phyloP scores from a whole-genome alignment of 2,797 vertebrate species.

The Sebastes reedi region DNA sequence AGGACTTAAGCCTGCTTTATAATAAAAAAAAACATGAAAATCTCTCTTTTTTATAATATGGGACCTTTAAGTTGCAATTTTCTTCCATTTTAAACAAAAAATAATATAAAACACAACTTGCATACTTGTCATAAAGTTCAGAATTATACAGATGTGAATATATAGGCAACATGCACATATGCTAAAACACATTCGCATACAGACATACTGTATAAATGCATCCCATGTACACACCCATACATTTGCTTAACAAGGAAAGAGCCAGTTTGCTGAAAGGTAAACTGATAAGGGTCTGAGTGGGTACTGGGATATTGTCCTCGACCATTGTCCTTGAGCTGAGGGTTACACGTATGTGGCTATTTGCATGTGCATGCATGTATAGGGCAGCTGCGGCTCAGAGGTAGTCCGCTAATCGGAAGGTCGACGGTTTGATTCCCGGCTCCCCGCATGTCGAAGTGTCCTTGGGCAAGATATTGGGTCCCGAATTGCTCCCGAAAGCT shows the following conservation, averaged over 20 bases:
- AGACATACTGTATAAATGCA: neutral
- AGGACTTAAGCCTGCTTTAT: no score
- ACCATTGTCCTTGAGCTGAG: neutral
- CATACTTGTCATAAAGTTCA: neutral
- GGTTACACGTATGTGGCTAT: neutral
- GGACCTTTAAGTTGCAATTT: neutral
- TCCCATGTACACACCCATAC: neutral
- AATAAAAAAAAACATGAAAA: no score
- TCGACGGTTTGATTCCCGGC: no score
- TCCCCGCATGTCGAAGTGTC: no score
- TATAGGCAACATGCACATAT: neutral
- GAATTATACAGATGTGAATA: neutral
- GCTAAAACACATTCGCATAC: neutral
- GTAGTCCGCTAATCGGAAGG: no score
- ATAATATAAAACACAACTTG: neutral
- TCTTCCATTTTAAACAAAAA: neutral
- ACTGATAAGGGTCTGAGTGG: neutral
- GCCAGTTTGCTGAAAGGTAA: neutral
- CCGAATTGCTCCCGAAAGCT: no score
- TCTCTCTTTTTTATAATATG: no score
- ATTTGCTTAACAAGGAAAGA: neutral
- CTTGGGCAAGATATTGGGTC: no score
- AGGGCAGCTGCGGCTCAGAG: no score
- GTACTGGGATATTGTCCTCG: neutral
- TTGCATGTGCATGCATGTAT: no score